A percentile compares a stretch with the other conserved stretches of the same genome.
Evolutionary conservation across 2,113 vertebrate species (phyloP).

Genomic region (Tachysurus fulvidraco): DNA sequence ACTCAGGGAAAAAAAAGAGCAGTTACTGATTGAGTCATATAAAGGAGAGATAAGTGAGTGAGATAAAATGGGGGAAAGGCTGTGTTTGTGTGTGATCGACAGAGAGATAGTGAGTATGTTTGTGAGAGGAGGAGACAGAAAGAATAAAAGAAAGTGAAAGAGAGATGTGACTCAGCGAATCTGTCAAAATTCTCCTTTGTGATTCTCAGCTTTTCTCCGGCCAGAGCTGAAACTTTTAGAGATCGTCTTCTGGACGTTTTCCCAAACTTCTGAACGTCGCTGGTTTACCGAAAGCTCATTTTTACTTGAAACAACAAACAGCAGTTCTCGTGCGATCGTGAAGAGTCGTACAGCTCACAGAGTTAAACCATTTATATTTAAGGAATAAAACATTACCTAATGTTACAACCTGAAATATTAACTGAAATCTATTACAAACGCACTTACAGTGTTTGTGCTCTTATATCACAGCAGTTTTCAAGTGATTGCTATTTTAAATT

Average conservation of each 20-base stretch:
- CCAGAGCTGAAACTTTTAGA: not conserved
- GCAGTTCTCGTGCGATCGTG: not conserved
- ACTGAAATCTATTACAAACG: too few relatives aligned
- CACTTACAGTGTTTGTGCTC: not conserved
- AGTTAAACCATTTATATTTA: not conserved
- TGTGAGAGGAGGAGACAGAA: too few relatives aligned
- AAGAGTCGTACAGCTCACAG: not conserved
- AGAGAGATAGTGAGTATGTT: not conserved
- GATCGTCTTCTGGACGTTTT: conserved; percentile 37
- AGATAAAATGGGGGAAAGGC: not conserved
- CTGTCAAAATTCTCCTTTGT: not conserved
- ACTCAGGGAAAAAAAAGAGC: not conserved
- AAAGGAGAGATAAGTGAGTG: not conserved
- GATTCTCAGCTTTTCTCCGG: not conserved
- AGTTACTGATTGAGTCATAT: not conserved
- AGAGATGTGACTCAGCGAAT: conserved; percentile 10
- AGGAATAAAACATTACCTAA: not conserved
- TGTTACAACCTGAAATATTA: not conserved
- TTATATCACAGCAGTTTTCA: not conserved
- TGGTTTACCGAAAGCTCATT: not conserved
- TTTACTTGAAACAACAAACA: not conserved
- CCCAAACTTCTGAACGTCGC: not conserved
- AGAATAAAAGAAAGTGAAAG: not conserved
- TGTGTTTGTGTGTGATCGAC: not conserved
- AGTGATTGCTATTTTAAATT: not conserved